Conservation (phyloP, 2,797 vertebrate genomes). For the Tapera naevia region DNA sequence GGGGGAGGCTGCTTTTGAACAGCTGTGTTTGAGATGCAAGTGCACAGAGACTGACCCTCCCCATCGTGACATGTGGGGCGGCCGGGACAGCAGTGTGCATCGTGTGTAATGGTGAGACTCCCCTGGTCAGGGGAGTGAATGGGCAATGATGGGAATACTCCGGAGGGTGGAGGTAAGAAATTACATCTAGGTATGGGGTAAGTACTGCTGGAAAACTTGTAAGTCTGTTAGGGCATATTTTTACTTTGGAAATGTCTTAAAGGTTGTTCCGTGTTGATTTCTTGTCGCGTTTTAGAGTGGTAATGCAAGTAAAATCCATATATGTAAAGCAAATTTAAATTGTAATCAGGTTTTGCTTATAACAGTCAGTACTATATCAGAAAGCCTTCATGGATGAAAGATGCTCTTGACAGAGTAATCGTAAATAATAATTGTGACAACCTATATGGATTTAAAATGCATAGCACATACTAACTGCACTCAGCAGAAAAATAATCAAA, state of each 20-base stretch:
- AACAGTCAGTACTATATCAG: not conserved
- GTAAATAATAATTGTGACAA: not conserved
- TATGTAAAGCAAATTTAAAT: not conserved
- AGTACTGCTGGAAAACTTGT: not conserved
- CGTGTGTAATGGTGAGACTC: not conserved
- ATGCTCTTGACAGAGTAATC: not conserved
- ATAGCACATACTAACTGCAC: not conserved
- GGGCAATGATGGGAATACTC: not conserved
- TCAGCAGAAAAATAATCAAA: not conserved
- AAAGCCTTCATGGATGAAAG: not conserved
- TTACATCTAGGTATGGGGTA: not conserved
- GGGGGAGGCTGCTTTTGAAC: not conserved
- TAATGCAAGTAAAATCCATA: not conserved
- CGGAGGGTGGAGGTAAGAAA: not conserved
- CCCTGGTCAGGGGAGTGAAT: not conserved
- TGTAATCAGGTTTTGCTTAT: not conserved
- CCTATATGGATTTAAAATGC: not conserved
- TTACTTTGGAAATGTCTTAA: not conserved
- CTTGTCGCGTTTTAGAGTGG: not conserved
- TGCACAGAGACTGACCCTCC: not conserved
- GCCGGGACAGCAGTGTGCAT: not conserved
- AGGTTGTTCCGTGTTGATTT: not conserved
- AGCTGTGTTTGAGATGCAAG: rapidly evolving
- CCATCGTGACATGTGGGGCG: too few species aligned
- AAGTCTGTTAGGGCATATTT: not conserved